Evolutionary conservation across 2,797 vertebrate species (phyloP).

Genomic region (Melanotaenia trifasciata): DNA sequence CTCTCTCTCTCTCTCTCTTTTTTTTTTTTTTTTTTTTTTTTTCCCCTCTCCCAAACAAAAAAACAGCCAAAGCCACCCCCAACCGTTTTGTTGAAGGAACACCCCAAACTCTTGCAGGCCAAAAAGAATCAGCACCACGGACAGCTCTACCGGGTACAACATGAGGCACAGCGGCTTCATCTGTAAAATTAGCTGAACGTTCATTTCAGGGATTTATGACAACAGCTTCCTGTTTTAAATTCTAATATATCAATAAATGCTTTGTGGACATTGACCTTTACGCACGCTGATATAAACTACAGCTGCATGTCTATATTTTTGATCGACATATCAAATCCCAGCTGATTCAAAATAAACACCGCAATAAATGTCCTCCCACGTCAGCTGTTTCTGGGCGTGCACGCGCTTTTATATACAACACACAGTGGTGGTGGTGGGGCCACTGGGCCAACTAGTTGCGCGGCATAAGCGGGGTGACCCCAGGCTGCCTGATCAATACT

Average conservation of each 20-base stretch:
- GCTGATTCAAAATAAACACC: constrained; percentile 71
- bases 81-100: constrained; percentile 10
- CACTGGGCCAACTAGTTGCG: constrained; percentile 68
- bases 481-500: constrained; percentile 81
- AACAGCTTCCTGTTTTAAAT: neutral
- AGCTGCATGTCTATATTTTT: constrained; percentile 58
- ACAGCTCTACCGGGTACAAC: constrained; percentile 47
- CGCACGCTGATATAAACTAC: constrained; percentile 26
- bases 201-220: neutral
- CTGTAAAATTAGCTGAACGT: neutral
- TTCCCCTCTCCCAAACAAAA: too few species aligned
- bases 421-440: constrained; percentile 39
- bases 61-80: neutral
- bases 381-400: constrained; percentile 14
- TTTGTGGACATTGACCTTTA: constrained; percentile 28
- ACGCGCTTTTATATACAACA: constrained; percentile 1
- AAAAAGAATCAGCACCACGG: constrained; percentile 69
- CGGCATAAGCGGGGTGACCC: constrained; percentile 74
- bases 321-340: constrained; percentile 59
- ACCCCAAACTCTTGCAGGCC: constrained; percentile 18
- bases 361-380: constrained; percentile 48
- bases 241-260: neutral
- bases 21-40: too few species aligned
- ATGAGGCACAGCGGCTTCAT: constrained; percentile 13
- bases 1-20: neutral